Percentiles rank a stretch among this genome's conserved stretches.
Conservation (phyloP, 2,113 vertebrate genomes). For the Cromileptes altivelis region DNA sequence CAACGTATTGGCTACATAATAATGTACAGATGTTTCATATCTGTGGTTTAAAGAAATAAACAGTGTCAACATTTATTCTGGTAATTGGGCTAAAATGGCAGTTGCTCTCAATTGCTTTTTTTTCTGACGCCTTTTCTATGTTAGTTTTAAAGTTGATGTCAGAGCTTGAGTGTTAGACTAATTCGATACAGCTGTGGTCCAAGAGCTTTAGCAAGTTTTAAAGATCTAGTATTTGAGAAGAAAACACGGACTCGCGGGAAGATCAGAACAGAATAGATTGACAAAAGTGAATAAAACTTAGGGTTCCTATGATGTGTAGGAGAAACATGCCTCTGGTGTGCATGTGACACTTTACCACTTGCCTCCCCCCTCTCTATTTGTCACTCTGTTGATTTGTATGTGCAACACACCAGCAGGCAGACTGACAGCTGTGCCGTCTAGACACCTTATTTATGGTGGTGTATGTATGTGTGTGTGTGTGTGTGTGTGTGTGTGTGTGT, state of each 20-base stretch:
- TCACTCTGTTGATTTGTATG: slow-evolving; percentile 59
- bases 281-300: not conserved
- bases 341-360: not conserved
- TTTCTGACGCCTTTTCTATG: not conserved
- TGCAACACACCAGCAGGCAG: slow-evolving; percentile 61
- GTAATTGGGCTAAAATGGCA: no score
- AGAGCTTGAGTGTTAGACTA: not conserved
- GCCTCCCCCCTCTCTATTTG: not conserved
- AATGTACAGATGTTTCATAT: no score
- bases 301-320: not conserved
- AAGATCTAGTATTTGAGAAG: no score
- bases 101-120: not conserved
- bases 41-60: no score
- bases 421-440: slow-evolving; percentile 60
- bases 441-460: slow-evolving; percentile 60
- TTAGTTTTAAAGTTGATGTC: not conserved
- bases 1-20: no score
- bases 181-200: no score
- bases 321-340: not conserved
- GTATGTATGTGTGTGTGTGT: slow-evolving; percentile 21
- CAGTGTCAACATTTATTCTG: no score
- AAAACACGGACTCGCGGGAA: not conserved
- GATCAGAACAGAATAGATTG: not conserved
- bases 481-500: no score
- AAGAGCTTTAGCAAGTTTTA: no score